These are phyloP conservation scores for Carabus problematicus DNA, from an alignment of 2,888 invertebrate species.

Conservation along the genomic window DNA sequence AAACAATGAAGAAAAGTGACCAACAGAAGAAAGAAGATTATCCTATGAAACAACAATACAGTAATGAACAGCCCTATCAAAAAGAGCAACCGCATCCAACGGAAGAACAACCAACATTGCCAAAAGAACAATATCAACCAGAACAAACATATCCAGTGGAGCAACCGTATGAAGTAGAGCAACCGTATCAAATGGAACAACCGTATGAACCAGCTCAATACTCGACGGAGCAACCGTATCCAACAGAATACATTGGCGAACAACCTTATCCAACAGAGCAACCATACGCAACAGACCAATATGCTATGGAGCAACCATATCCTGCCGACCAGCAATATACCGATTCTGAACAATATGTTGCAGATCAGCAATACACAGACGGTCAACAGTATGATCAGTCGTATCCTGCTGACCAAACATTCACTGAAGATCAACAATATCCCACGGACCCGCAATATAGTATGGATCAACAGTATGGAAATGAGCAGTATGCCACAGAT, in stretches of 20 bases:
- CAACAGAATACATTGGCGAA: neutral
- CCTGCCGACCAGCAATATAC: constrained; percentile 44
- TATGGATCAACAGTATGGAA: no score
- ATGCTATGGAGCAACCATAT: constrained; percentile 44
- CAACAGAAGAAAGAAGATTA: constrained; percentile 41
- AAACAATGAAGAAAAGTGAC: no score
- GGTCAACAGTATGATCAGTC: constrained; percentile 40
- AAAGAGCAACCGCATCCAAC: constrained; percentile 45
- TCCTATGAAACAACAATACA: constrained; percentile 41
- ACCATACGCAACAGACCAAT: constrained; percentile 44
- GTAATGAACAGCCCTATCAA: constrained; percentile 45
- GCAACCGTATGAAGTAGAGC: constrained; percentile 39
- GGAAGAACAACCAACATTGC: constrained; percentile 42
- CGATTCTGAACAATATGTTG: constrained; percentile 21
- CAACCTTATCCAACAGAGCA: constrained; percentile 28
- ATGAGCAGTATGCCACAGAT: constrained; percentile 52
- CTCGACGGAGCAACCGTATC: constrained; percentile 12
- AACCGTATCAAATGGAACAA: constrained; percentile 40
- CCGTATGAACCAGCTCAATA: constrained; percentile 43
- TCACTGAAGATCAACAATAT: constrained; percentile 33
- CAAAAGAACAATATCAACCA: constrained; percentile 44
- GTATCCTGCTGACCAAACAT: constrained; percentile 37
- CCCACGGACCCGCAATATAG: constrained; percentile 11
- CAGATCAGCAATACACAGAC: constrained; percentile 35
- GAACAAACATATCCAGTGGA: constrained; percentile 41